Evolutionary conservation across 2,113 vertebrate genomes (phyloP).

Genomic region (Amphiprion ocellaris): DNA sequence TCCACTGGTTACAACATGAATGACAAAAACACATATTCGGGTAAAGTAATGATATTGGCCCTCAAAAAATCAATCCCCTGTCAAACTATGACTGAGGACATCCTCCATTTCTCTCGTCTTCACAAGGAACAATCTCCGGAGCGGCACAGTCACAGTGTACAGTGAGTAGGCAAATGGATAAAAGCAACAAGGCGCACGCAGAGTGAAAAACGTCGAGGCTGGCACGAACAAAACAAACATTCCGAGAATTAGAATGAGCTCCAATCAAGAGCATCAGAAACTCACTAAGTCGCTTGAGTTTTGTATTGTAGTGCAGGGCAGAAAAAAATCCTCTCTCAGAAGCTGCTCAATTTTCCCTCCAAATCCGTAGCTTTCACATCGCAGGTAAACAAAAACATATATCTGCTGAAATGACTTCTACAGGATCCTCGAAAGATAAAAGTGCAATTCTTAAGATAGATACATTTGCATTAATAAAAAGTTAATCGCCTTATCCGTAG

Average conservation of each 20-base stretch:
- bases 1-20: slow-evolving; percentile 67
- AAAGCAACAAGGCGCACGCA: slow-evolving; percentile 56
- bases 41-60: slow-evolving; percentile 55
- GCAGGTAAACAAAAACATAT: slow-evolving; percentile 64
- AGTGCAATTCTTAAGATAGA: slow-evolving; percentile 83
- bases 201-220: slow-evolving; percentile 49
- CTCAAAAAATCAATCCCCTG: slow-evolving; percentile 34
- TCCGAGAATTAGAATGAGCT: slow-evolving; percentile 48
- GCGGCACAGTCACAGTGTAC: slow-evolving; percentile 75
- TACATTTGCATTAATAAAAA: slow-evolving; percentile 68
- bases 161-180: slow-evolving; percentile 56
- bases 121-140: slow-evolving; percentile 48
- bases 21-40: slow-evolving; percentile 59
- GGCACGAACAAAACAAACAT: slow-evolving; percentile 51
- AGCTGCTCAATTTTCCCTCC: slow-evolving; percentile 39
- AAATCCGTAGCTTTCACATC: slow-evolving; percentile 40
- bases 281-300: slow-evolving; percentile 37
- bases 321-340: slow-evolving; percentile 44
- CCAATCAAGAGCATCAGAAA: slow-evolving; percentile 32
- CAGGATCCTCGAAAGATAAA: slow-evolving; percentile 74
- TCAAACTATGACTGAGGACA: slow-evolving; percentile 46
- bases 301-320: slow-evolving; percentile 32
- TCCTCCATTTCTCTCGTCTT: slow-evolving; percentile 35
- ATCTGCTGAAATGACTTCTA: slow-evolving; percentile 65
- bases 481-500: slow-evolving; percentile 43